Percentiles rank a stretch among this genome's conserved stretches.
Evolutionary conservation across 1,140 invertebrate genomes (phyloP).

Genomic region (Drosophila aff.): DNA sequence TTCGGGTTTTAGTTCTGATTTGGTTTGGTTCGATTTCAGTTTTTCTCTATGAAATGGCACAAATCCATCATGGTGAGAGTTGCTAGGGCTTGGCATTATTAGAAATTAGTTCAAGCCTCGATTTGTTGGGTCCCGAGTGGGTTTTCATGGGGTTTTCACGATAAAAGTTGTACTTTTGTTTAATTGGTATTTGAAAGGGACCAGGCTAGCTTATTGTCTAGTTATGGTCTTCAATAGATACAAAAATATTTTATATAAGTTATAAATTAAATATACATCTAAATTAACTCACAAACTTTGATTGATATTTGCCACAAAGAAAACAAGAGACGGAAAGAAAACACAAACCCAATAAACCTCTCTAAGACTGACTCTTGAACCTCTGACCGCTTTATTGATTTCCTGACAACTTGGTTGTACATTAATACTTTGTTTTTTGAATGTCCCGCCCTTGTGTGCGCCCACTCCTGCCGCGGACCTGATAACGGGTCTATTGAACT

Average conservation of each 20-base stretch:
- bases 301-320: too few relatives aligned
- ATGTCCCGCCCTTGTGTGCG: constrained; percentile 3
- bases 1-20: constrained; percentile 67
- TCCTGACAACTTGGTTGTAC: background rate
- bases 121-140: constrained; percentile 6
- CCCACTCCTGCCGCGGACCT: constrained; percentile 9
- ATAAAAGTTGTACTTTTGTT: too few relatives aligned
- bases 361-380: background rate
- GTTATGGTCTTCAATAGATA: background rate
- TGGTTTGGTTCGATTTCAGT: constrained; percentile 73
- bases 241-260: fast-evolving
- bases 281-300: too few relatives aligned
- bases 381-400: constrained; percentile 2
- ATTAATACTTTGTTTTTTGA: background rate
- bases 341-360: background rate
- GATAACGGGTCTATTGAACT: constrained; percentile 67
- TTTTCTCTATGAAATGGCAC: constrained; percentile 68
- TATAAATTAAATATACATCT: background rate
- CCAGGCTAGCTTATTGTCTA: fast-evolving
- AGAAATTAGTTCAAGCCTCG: constrained; percentile 54
- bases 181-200: too few relatives aligned
- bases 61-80: constrained; percentile 63
- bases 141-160: constrained; percentile 14
- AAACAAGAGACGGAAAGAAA: background rate
- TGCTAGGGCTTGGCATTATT: constrained; percentile 60